These are phyloP conservation scores for Sminthurinus signatus DNA, from an alignment of 1,140 invertebrate species.

Conservation along the genomic window DNA sequence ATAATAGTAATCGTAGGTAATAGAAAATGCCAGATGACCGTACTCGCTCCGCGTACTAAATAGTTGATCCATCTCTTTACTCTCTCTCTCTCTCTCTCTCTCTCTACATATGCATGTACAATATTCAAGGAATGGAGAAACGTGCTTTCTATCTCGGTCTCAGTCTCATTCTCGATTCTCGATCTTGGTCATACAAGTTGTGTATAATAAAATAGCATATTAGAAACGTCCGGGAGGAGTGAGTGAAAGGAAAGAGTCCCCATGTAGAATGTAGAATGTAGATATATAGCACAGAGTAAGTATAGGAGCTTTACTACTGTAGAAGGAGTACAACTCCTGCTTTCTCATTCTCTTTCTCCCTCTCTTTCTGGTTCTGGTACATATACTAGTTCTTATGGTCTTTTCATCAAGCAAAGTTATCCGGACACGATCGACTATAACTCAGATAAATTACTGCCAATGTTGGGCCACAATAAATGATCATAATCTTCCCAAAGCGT, in stretches of 20 bases:
- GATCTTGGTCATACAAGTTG: background rate
- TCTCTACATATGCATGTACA: background rate
- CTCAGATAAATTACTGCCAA: constrained; percentile 42
- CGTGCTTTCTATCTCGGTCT: background rate
- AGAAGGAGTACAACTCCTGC: background rate
- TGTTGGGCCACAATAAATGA: constrained; percentile 41
- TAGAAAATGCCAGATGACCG: constrained; percentile 31
- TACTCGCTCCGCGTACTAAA: constrained; percentile 24
- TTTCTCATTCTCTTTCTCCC: background rate
- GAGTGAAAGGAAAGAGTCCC: background rate
- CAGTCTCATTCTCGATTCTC: background rate
- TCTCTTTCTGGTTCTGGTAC: background rate
- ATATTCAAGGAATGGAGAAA: background rate
- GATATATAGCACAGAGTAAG: background rate
- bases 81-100: background rate
- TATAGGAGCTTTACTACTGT: background rate
- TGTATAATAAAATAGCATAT: background rate
- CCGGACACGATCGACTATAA: constrained; percentile 40
- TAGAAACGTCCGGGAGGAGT: background rate
- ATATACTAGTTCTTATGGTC: constrained; percentile 28
- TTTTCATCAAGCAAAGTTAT: constrained; percentile 40
- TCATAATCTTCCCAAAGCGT: constrained; percentile 37
- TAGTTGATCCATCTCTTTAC: background rate
- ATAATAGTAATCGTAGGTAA: constrained; percentile 26
- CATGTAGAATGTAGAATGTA: background rate